phyloP scores from a whole-genome alignment of 1,140 invertebrate species.

The Zaprionus lachaisei region DNA sequence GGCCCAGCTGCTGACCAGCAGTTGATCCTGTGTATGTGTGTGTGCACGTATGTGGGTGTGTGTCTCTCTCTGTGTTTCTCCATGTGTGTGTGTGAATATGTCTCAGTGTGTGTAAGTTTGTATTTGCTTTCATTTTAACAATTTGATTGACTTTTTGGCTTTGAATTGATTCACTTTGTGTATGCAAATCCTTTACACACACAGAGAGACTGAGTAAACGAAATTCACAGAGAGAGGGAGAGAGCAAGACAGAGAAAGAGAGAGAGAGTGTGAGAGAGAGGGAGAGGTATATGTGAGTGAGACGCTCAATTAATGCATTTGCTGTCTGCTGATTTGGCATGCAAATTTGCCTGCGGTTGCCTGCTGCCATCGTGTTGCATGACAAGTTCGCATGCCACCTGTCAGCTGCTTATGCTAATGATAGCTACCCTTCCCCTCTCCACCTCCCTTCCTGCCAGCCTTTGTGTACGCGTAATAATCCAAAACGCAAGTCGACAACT shows the following conservation, averaged over 20 bases:
- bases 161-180: slow-evolving; percentile 63
- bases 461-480: slow-evolving; percentile 48
- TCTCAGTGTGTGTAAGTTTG: slow-evolving; percentile 17
- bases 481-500: slow-evolving; percentile 68
- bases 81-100: too few relatives aligned
- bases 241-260: neutral
- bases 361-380: slow-evolving; percentile 6
- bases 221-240: neutral
- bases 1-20: slow-evolving; percentile 23
- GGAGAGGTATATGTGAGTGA: neutral
- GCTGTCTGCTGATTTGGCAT: slow-evolving; percentile 31
- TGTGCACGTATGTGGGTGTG: neutral
- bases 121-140: slow-evolving; percentile 54
- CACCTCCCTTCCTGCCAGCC: neutral
- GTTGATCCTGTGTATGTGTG: neutral
- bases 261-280: neutral
- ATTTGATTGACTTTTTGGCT: slow-evolving; percentile 77
- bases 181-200: slow-evolving; percentile 54
- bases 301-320: slow-evolving; percentile 49
- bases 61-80: neutral
- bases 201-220: slow-evolving; percentile 13
- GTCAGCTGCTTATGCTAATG: slow-evolving; percentile 63
- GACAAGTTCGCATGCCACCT: slow-evolving; percentile 58
- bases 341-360: slow-evolving; percentile 23
- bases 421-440: neutral